Base-by-base conservation (phyloP, 1,140 invertebrate species). In the Sminthurides bifidus region DNA sequence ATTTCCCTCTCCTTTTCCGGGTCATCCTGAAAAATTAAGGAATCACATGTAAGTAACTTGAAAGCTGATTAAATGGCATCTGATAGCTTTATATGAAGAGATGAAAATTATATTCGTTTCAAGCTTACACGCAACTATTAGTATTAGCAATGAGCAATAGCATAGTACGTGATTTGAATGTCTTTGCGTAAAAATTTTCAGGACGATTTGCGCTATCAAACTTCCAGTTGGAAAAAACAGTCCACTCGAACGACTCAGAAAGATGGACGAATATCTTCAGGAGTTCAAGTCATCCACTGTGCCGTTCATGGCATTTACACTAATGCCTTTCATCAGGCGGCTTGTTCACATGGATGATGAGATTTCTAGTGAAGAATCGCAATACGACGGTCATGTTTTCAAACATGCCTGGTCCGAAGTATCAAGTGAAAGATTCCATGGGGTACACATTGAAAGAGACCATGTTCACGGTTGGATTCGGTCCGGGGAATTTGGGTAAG, bases 1-100 rank as follows among this genome's bases (percentile, higher is more conserved):
- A 24, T 29, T 40, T 3, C 50, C 56, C 17, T 50, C 33, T n/a
- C 56, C 56, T 12, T 37, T 50, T 19, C 56, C 56, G 26, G 31
- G 38, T 27, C 56, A 58, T 49, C 56, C 56, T 24, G 50, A 52
- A 19, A 58, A 52, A 48, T 33, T 58, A 35, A 27, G 56, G 38
- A 58, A 58, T 49, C 49, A 53, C 30, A 52, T 43, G 56, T 58
- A 52, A 58, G 23, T 10, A 35, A 10, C 33, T 10, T 44, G 17
- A 14, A 15, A 14, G 8, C 8, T 19, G 21, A 44, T 15, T 14
- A 6, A 8, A 15, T 6, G 14, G 10, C 8, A 10, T 44, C n/a
- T n/a, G 46, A 53, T 40, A 23, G 52, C 26, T 30, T n/a, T 3
- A 53, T 31, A 19, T 33, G 35, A 17, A 14, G 46, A 10, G 56